phyloP scores from a whole-genome alignment of 2,113 vertebrate species.

The Anhinga anhinga region DNA sequence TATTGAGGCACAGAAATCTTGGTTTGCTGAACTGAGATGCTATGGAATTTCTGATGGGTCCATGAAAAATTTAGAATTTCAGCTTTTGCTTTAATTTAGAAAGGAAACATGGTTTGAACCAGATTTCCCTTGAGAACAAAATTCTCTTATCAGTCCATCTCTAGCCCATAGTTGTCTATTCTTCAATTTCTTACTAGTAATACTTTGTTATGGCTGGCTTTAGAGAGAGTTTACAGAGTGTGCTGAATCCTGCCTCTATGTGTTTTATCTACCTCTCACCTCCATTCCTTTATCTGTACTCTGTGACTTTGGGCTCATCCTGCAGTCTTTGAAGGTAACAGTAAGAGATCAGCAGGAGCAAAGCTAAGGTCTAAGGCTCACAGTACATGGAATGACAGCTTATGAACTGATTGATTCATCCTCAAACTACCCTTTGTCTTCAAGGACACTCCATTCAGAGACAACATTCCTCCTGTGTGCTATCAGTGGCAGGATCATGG shows the following conservation, averaged over 20 bases:
- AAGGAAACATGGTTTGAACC: not conserved
- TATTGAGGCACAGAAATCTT: not conserved
- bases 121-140: not conserved
- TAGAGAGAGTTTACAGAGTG: not conserved
- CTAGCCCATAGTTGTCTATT: not conserved
- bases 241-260: not conserved
- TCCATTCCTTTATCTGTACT: not conserved
- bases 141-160: not conserved
- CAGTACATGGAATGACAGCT: not conserved
- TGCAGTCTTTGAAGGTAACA: not conserved
- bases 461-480: not conserved
- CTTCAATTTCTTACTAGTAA: not conserved
- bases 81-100: not conserved
- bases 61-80: not conserved
- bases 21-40: not conserved
- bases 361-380: not conserved
- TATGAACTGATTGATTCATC: not conserved
- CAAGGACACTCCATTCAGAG: conserved; percentile 24
- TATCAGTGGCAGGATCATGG: not conserved
- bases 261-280: not conserved
- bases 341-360: not conserved
- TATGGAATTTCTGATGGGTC: not conserved
- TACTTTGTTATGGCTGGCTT: not conserved
- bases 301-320: not conserved
- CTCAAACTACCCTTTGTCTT: conserved; percentile 4